Evolutionary conservation across 1,140 invertebrate genomes (phyloP).

Genomic region (Aphidius ervi): DNA sequence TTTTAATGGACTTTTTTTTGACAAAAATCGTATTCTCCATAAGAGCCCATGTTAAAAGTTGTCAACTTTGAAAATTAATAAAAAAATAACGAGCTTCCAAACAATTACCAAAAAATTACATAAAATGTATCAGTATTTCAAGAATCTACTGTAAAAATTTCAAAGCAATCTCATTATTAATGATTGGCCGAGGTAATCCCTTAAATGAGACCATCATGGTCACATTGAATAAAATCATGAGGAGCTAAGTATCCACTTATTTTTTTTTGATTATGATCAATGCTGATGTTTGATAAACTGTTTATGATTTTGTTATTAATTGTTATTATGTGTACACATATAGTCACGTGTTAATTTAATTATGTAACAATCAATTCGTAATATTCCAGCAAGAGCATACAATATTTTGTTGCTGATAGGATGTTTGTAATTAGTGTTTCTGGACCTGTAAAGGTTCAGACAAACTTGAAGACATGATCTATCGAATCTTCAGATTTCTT

Average conservation of each 20-base stretch:
- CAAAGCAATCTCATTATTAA: no score
- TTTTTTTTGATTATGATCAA: background rate
- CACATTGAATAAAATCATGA: constrained; percentile 1
- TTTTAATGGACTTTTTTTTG: no score
- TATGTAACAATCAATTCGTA: constrained; percentile 19
- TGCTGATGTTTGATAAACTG: background rate
- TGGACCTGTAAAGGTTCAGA: background rate
- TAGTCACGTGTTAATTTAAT: constrained; percentile 16
- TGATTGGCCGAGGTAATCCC: no score
- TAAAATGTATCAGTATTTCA: no score
- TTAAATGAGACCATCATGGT: constrained; percentile 9
- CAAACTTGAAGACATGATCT: constrained; percentile 11
- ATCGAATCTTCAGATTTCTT: constrained; percentile 13
- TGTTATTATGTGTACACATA: background rate
- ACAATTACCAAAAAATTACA: no score
- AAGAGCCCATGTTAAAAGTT: no score
- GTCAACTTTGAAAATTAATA: no score
- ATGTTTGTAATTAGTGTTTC: background rate
- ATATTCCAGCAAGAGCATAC: constrained; percentile 16
- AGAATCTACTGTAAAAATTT: no score
- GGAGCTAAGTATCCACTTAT: background rate
- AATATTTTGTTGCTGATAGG: constrained; percentile 13
- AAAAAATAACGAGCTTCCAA: no score
- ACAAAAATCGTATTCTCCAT: no score
- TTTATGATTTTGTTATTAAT: constrained; percentile 11